A percentile compares a stretch with the other conserved stretches of the same genome.
Conservation (phyloP, 2,113 vertebrate genomes). For the Brachyhypopomus gauderio region DNA sequence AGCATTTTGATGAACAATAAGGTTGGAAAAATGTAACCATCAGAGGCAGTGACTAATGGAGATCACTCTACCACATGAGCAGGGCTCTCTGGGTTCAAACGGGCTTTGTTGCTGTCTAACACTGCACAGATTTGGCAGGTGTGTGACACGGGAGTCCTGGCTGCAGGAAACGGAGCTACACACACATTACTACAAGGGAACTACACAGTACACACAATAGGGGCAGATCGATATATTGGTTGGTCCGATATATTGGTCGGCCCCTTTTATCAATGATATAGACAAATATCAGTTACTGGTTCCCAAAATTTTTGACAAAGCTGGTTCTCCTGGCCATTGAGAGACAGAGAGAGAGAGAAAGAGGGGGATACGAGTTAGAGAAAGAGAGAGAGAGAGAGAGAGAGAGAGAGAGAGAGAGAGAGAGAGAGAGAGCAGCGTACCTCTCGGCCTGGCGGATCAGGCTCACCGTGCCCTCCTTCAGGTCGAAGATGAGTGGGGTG, state of each 20-base stretch:
- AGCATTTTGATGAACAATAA: slow-evolving; percentile 50
- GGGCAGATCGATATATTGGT: not conserved
- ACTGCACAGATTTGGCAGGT: slow-evolving; percentile 42
- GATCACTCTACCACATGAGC: slow-evolving; percentile 51
- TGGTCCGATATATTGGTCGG: not conserved
- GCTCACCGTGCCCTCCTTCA: slow-evolving; percentile 94
- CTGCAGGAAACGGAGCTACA: not conserved
- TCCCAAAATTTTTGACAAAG: too few relatives aligned
- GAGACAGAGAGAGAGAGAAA: slow-evolving; percentile 32
- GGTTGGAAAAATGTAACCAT: slow-evolving; percentile 39
- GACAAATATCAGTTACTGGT: not conserved
- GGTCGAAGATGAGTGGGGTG: slow-evolving; percentile 94
- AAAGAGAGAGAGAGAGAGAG: slow-evolving; percentile 26
- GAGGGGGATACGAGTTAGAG: slow-evolving; percentile 30
- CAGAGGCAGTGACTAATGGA: slow-evolving; percentile 45
- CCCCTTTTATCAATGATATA: too few relatives aligned
- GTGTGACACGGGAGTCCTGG: slow-evolving; percentile 20
- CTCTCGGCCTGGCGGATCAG: slow-evolving; percentile 94
- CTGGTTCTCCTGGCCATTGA: not conserved
- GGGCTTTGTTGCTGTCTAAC: slow-evolving; percentile 40
- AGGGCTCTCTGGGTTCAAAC: slow-evolving; percentile 40
- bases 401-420: slow-evolving; percentile 33
- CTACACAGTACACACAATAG: not conserved
- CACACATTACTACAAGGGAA: not conserved
- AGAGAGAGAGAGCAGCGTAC: slow-evolving; percentile 64